Evolutionary conservation across 2,113 vertebrate genomes (phyloP).

Genomic region (Nyctibius bracteatus): DNA sequence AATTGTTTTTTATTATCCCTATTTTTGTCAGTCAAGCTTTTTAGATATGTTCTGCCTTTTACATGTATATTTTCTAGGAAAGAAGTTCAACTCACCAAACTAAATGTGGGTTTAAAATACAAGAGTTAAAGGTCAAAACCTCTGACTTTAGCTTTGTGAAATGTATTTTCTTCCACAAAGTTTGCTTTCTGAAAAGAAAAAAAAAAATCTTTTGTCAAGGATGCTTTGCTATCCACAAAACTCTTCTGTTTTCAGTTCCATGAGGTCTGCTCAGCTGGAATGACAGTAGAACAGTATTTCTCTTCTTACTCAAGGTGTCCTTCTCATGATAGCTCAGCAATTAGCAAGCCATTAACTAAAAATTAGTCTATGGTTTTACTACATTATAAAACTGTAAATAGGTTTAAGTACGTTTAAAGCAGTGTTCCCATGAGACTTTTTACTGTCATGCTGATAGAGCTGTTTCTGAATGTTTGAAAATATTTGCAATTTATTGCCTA

Average conservation of each 20-base stretch:
- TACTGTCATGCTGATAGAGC: neutral
- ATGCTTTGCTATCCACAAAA: neutral
- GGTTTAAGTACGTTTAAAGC: neutral
- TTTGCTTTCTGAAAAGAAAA: neutral
- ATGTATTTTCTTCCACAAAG: neutral
- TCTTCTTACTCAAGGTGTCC: neutral
- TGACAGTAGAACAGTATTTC: neutral
- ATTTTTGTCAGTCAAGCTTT: neutral
- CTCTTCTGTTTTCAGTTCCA: neutral
- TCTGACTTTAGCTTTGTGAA: neutral
- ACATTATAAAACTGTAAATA: neutral
- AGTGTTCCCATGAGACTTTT: neutral
- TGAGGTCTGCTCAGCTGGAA: neutral
- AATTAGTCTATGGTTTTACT: neutral
- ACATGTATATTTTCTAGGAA: neutral
- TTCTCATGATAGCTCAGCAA: neutral
- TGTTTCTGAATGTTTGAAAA: slow-evolving; percentile 15
- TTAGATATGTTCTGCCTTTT: neutral
- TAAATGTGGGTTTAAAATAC: neutral
- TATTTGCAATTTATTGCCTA: neutral
- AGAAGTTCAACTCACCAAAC: neutral
- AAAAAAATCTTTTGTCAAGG: neutral
- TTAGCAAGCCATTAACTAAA: slow-evolving; percentile 4
- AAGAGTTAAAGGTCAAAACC: neutral
- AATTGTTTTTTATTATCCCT: neutral